Evolutionary conservation across 2,797 vertebrate genomes (phyloP), one percentile per base, ranked within the genome.

Genomic region (Urophycis tenuis): DNA sequence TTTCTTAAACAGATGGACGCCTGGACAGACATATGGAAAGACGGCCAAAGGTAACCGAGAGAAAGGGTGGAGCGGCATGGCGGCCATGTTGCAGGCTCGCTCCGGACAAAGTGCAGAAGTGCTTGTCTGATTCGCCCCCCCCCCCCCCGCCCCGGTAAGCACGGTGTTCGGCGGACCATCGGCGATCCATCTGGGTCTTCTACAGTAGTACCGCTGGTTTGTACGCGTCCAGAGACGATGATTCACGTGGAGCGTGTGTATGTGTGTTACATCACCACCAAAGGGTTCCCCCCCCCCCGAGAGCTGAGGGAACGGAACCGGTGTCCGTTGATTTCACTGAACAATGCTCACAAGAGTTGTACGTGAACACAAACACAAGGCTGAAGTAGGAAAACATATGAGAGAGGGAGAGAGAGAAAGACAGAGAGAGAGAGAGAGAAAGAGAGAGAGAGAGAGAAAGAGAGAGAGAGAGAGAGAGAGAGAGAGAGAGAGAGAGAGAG

Each of bases 1-100:
- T 87, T 87, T 90, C 84, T 75, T 80, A 84, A 87, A 89, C 91
- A 93, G 91, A 94, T 93, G 92, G 91, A 88, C 74, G 75, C 78
- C 77, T 80, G 85, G 71, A 83, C 35, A 77, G 75, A 87, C 83
- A 74, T 77, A 78, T 78, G 60, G n/a, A 73, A 49, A n/a, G 60
- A 73, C 72, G n/a, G 75, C 87, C 91, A 92, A 90, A 89, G 92
- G 90, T 25, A 41, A 71, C 29, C 17, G 5, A 32, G 69, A 33
- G 69, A 71, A 15, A 71, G 14, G 29, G 5, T 31, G 53, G 49
- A 17, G 53, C 60, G 2, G 4, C 10, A 22, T 1, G 22, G 25
- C 49, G 25, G 45, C 45, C 15, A 17, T 49, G 45, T 49, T 14
- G 53, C 7, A 7, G 8, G 53, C 53, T 7, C 1, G 53, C 53